A percentile compares a stretch with the other conserved stretches of the same genome.
Conservation (phyloP, 2,888 invertebrate species). For the Physocephala rufipes region DNA sequence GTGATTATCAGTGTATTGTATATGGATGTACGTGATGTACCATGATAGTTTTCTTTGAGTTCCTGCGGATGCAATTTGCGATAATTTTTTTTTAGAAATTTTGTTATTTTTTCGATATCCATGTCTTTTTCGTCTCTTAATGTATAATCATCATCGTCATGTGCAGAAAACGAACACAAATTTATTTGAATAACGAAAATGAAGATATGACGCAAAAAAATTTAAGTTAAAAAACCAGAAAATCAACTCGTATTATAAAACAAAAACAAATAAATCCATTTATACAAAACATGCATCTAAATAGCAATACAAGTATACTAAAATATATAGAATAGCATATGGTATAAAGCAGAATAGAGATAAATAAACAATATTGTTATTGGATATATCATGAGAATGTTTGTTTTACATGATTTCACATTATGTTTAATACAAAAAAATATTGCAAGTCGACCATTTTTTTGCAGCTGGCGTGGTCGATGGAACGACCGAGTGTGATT, state of each 20-base stretch:
- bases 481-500: no score
- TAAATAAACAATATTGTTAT: constrained; percentile 33
- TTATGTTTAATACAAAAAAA: background rate
- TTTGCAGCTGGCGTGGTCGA: background rate
- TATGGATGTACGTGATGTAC: background rate
- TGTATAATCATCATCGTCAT: background rate
- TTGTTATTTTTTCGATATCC: no score
- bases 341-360: constrained; percentile 19
- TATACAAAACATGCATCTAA: background rate
- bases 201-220: background rate
- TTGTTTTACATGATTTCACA: constrained; percentile 28
- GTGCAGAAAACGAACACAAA: background rate
- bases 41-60: background rate
- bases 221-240: background rate
- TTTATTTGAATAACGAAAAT: background rate
- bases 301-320: constrained; percentile 7
- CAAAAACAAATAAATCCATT: constrained; percentile 1
- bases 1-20: constrained; percentile 12
- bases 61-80: background rate
- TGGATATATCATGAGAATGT: constrained; percentile 34
- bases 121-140: background rate
- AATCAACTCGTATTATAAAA: constrained; percentile 10
- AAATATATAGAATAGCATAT: constrained; percentile 23
- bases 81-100: background rate
- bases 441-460: constrained; percentile 20